These are phyloP conservation scores for Embiotoca jacksoni DNA, from an alignment of 2,113 vertebrate species.

Conservation along the genomic window DNA sequence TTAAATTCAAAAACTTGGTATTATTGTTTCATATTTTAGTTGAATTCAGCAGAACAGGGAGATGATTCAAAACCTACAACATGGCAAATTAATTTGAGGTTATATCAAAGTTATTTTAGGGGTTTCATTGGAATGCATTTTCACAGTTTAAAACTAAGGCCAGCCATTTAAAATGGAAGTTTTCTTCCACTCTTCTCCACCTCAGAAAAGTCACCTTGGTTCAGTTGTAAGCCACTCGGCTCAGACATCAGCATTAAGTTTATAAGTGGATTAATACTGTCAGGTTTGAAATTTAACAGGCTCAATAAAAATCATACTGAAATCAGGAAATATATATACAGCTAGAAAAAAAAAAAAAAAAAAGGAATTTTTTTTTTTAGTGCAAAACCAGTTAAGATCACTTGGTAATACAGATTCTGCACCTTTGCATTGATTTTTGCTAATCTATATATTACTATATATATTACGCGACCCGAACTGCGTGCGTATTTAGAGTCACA, in stretches of 20 bases:
- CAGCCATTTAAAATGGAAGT: too few relatives aligned
- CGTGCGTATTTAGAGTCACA: neutral
- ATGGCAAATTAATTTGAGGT: too few relatives aligned
- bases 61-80: too few relatives aligned
- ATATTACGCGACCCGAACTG: neutral
- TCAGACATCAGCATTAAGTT: too few relatives aligned
- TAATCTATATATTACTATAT: constrained; percentile 9
- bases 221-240: too few relatives aligned
- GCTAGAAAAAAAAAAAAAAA: neutral
- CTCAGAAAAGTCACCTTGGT: too few relatives aligned
- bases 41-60: too few relatives aligned
- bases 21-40: too few relatives aligned
- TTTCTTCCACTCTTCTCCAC: too few relatives aligned
- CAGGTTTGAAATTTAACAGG: neutral
- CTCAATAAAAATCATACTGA: neutral
- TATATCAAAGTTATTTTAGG: too few relatives aligned
- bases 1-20: too few relatives aligned
- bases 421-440: constrained; percentile 88
- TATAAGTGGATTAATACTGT: too few relatives aligned
- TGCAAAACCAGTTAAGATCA: neutral
- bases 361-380: neutral
- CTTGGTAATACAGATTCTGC: constrained; percentile 70
- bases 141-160: neutral
- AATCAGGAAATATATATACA: neutral
- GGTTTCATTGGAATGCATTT: constrained; percentile 12